Base-by-base conservation (phyloP, 2,113 vertebrate genomes). In the Todiramphus chloris region DNA sequence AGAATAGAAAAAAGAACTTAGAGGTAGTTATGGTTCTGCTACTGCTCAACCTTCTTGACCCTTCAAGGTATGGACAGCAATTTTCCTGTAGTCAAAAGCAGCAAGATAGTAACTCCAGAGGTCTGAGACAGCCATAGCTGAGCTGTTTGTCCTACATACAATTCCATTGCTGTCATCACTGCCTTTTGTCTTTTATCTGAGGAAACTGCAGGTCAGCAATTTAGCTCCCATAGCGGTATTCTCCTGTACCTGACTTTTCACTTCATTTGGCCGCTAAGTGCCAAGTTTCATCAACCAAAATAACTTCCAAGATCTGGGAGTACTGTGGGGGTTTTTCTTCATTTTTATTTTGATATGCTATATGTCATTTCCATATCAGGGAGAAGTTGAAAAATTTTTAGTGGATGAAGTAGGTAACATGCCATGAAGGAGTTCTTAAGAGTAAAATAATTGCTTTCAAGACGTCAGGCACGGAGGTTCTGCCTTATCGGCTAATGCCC, bases 381-480 rank as follows among this genome's bases (percentile, higher is more conserved):
- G 62, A 73, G 66, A 89, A 92, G 93, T 75, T 28, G 76, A 85
- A 91, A 59, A 59, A 58, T 33, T 95, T 87, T 79, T 66, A 94
- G 72, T 76, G 89, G 70, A 79, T 87, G 85, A 73, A 91, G 56
- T 53, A 60, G 67, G 87, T 91, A 91, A 83, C 67, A 19, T 62
- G 39, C 78, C 55, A 85, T 85, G 87, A 91, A 94, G n/a, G 82
- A 73, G 44, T 93, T 89, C 62, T 73, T 62, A 64, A 73, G 53
- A 53, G 39, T 72, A 68, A 93, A 94, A 89, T 82, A 95, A 88
- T 93, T 90, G 74, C 67, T 80, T 87, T 62, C 33, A 94, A 93
- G 89, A 66, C 67, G 63, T 80, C 53, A 96, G 87, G 50, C n/a
- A 23, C 74, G 43, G 53, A 88, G 59, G 59, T 89, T 95, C 67